Percentiles rank a stretch among this genome's conserved stretches.
These are phyloP conservation scores for Phalera bucephala DNA, from an alignment of 2,888 invertebrate species.

Conservation along the genomic window DNA sequence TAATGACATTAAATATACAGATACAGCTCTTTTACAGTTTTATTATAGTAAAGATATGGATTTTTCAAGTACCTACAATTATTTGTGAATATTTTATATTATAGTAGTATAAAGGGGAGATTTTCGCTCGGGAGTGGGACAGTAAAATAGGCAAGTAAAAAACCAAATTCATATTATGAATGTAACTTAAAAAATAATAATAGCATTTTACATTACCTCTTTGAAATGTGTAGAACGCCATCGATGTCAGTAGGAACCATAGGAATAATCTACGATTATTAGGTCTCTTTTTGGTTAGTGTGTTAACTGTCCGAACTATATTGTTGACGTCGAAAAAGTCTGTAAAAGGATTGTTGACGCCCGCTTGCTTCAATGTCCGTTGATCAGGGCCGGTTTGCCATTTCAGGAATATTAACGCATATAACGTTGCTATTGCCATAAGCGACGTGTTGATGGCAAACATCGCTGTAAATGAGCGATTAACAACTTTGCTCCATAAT, in stretches of 20 bases:
- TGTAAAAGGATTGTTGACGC: constrained; percentile 80
- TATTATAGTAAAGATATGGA: too few relatives aligned
- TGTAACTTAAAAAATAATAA: too few relatives aligned
- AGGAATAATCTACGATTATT: constrained; percentile 84
- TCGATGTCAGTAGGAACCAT: constrained; percentile 87
- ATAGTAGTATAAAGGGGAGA: too few relatives aligned
- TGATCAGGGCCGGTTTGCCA: constrained; percentile 88
- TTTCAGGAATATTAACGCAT: constrained; percentile 84
- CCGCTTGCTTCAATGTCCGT: constrained; percentile 81
- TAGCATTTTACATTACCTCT: constrained; percentile 81
- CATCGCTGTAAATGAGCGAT: constrained; percentile 88
- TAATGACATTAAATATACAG: too few relatives aligned
- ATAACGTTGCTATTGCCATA: constrained; percentile 84
- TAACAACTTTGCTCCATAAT: constrained; percentile 83
- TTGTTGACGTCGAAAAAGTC: constrained; percentile 90
- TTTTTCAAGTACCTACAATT: too few relatives aligned
- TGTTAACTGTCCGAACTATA: constrained; percentile 83
- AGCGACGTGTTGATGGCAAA: constrained; percentile 87
- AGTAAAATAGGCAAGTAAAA: too few relatives aligned
- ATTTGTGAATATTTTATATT: too few relatives aligned
- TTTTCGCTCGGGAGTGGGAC: too few relatives aligned
- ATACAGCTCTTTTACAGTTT: too few relatives aligned
- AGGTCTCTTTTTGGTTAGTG: constrained; percentile 83
- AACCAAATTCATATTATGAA: too few relatives aligned
- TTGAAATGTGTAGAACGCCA: constrained; percentile 92